Percentiles rank a stretch among this genome's conserved stretches.
Evolutionary conservation across 2,113 vertebrate species (phyloP).

Genomic region (Ailuropoda melanoleuca): DNA sequence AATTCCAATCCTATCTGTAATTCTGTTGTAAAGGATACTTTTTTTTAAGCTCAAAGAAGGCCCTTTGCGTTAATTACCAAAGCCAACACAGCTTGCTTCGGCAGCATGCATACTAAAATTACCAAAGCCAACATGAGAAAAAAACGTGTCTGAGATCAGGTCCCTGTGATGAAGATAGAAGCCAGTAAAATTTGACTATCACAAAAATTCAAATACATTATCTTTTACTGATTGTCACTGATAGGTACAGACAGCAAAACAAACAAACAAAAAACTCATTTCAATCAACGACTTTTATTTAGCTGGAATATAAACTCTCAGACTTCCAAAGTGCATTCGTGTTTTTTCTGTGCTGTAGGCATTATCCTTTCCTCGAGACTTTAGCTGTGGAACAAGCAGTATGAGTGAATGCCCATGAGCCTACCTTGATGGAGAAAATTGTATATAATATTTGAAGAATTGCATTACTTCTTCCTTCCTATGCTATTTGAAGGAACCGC

Average conservation of each 20-base stretch:
- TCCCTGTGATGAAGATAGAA: conserved; percentile 1
- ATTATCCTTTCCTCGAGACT: background rate
- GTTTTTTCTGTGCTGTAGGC: background rate
- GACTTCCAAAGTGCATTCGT: background rate
- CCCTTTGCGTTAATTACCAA: background rate
- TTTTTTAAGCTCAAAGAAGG: background rate
- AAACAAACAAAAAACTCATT: background rate
- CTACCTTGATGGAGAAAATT: background rate
- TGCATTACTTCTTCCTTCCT: background rate
- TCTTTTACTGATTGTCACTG: background rate
- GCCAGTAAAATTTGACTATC: conserved; percentile 3
- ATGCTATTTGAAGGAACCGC: background rate
- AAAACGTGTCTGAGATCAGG: background rate
- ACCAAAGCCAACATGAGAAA: background rate
- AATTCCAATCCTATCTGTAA: background rate
- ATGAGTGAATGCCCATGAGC: background rate
- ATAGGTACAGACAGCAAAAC: background rate
- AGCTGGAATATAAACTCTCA: background rate
- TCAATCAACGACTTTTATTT: conserved; percentile 21
- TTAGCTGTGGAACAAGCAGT: background rate
- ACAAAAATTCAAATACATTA: background rate
- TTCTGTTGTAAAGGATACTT: background rate
- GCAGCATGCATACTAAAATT: background rate
- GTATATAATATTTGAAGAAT: background rate
- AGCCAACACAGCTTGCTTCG: background rate